Conservation (phyloP, 1,140 invertebrate genomes). For the Pinna nobilis region DNA sequence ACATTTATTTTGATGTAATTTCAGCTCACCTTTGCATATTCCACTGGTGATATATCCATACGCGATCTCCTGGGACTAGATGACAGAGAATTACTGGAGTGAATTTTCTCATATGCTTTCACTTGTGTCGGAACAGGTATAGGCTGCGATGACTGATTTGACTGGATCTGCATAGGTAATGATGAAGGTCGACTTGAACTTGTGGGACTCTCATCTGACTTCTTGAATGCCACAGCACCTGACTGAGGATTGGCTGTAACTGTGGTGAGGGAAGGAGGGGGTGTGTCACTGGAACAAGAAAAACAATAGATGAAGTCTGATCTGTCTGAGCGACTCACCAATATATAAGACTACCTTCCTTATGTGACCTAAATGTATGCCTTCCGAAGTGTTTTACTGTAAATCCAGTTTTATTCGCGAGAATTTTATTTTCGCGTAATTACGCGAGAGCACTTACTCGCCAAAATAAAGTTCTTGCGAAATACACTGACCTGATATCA, state of each 20-base stretch:
- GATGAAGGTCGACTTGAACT: conserved; percentile 63
- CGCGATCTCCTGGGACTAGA: conserved; percentile 45
- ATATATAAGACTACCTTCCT: not conserved
- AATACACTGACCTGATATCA: too few species aligned
- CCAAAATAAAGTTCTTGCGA: too few species aligned
- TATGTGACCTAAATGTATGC: too few species aligned
- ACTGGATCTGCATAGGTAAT: conserved; percentile 51
- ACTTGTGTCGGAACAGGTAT: conserved; percentile 87
- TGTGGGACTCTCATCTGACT: conserved; percentile 34
- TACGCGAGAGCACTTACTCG: too few species aligned
- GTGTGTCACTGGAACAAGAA: conserved; percentile 34
- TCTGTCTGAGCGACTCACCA: not conserved
- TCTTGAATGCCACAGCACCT: conserved; percentile 47
- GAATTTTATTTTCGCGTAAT: too few species aligned
- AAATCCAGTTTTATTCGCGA: too few species aligned
- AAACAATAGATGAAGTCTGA: not conserved
- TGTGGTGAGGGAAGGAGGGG: conserved; percentile 26
- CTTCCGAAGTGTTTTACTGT: too few species aligned
- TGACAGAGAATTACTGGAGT: conserved; percentile 56
- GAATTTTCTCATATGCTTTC: conserved; percentile 76
- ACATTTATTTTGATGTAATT: too few species aligned
- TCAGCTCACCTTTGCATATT: conserved; percentile 26
- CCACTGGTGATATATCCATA: conserved; percentile 41
- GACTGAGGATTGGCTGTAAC: conserved; percentile 41
- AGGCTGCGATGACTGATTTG: conserved; percentile 75